Evolutionary conservation across 1,140 invertebrate genomes (phyloP), one percentile per base, ranked within the genome.

Genomic region (Diorhabda sublineata): DNA sequence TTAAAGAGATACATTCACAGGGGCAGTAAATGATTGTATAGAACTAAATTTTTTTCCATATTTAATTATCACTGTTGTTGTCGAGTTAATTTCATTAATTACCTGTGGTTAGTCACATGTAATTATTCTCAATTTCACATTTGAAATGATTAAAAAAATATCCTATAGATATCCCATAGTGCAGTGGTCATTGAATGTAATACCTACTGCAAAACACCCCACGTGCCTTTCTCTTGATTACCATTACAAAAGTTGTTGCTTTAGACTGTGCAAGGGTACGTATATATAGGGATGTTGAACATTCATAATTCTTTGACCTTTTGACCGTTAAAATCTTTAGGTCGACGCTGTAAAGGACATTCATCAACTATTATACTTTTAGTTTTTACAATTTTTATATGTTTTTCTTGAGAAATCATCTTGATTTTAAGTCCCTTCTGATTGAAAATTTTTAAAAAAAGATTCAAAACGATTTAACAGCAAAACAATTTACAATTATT

Each of bases 81-180:
- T 9, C 47, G 6, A 64, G 47, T 56, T 64, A 64, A 64, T 56
- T 64, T 64, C 42, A 9, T 6, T 56, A 64, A 42, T 56, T 64
- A 42, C 63, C 45, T 64, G 47, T 64, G 47, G 41, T 41, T 64
- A 56, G 47, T 47, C 42, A 52, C 47, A 52, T 52, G 6, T 52
- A 52, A 52, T 52, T 52, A 52, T 26, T 26, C 47, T n/a, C 47
- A 6, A 52, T 52, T 52, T 8, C 47, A 52, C n/a, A n/a, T 52
- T 6, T n/a, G 47, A n/a, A 52, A 52, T 52, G 6, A 52, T 52
- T 8, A 52, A 52, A 52, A 52, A 52, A 52, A 52, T 52, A 52
- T n/a, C 47, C 47, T 52, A n/a, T 52, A 6, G 47, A 52, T 52
- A n/a, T 52, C 47, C 47, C n/a, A 52, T 6, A 52, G 47, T n/a